Evolutionary conservation across 2,888 invertebrate species (phyloP), one percentile per base, ranked within the genome.

Genomic region (Unio delphinus): DNA sequence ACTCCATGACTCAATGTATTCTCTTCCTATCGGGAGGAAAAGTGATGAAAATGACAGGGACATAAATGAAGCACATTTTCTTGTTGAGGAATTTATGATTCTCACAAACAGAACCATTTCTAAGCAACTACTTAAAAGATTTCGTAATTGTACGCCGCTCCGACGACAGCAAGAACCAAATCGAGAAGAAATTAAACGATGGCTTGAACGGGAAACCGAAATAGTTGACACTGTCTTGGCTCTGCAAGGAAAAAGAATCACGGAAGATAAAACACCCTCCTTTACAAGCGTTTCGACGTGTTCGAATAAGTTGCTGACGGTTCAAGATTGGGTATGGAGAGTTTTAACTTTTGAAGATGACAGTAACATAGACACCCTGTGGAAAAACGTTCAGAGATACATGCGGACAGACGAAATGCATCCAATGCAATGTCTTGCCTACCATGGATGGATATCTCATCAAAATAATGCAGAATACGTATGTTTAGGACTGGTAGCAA

Each of bases 51-150:
- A 73, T 58, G 26, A 62, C 3, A 55, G 8, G 17, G 55, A 64
- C 18, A 11, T 11, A 45, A 45, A 1, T 45, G 72, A 78, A 26
- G 74, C 78, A 30, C 73, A 80, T 60, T 61, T 64, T 55, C 66
- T 80, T 26, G 71, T 80, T 3, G 79, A 78, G 28, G 81, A 81
- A 59, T 71, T 79, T 61, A 75, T 80, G 78, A 67, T 79, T 2
- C 59, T 71, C 62, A 67, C 81, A 57, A 81, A 81, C 65, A 54
- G 28, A 18, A 26, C 54, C 26, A 67, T 81, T 45, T 78, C 73
- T 18, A 18, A 65, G 60, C 58, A 55, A 11, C 61, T 80, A 15
- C 61, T 61, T 18, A 18, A 61, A 18, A 62, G 55, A 55, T 74
- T 62, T 58, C 68, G 60, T 26, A 59, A 61, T 6, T 18, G 55